phyloP scores from a whole-genome alignment of 2,888 invertebrate genomes.

The Tenthredo amoena region DNA sequence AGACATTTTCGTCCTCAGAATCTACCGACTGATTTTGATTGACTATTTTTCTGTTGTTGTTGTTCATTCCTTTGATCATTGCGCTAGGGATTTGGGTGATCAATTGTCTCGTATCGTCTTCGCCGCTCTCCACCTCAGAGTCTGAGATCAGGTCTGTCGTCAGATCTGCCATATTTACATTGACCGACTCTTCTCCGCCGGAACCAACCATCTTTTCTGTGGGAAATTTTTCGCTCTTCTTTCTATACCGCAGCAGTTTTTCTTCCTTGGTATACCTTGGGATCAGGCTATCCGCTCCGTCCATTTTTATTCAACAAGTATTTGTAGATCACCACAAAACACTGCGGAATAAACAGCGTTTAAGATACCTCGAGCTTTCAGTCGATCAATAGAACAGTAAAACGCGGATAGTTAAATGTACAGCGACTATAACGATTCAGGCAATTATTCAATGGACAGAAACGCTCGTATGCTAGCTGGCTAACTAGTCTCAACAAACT shows the following conservation, averaged over 20 bases:
- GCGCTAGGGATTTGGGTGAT: conserved; percentile 63
- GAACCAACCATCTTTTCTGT: conserved; percentile 72
- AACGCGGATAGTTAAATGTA: background rate
- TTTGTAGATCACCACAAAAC: conserved; percentile 63
- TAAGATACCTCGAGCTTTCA: background rate
- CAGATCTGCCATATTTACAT: conserved; percentile 67
- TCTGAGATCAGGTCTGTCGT: conserved; percentile 71
- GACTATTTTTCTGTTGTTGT: conserved; percentile 51
- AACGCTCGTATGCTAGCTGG: background rate
- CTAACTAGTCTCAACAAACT: background rate
- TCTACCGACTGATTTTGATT: conserved; percentile 55
- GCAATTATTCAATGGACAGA: background rate
- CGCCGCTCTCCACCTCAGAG: conserved; percentile 67
- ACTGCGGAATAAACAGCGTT: conserved; percentile 58
- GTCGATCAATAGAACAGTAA: background rate
- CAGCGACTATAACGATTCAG: background rate
- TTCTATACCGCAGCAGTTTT: conserved; percentile 68
- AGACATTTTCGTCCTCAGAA: conserved; percentile 80
- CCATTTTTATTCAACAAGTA: conserved; percentile 67
- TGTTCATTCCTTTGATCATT: conserved; percentile 57
- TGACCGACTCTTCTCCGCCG: conserved; percentile 70
- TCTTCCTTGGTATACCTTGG: conserved; percentile 58
- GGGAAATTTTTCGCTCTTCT: conserved; percentile 57
- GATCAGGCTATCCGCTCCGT: conserved; percentile 66
- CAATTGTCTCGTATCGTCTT: conserved; percentile 67